Evolutionary conservation across 1,140 invertebrate species (phyloP), one percentile per base, ranked within the genome.

Genomic region (Ostrea edulis): DNA sequence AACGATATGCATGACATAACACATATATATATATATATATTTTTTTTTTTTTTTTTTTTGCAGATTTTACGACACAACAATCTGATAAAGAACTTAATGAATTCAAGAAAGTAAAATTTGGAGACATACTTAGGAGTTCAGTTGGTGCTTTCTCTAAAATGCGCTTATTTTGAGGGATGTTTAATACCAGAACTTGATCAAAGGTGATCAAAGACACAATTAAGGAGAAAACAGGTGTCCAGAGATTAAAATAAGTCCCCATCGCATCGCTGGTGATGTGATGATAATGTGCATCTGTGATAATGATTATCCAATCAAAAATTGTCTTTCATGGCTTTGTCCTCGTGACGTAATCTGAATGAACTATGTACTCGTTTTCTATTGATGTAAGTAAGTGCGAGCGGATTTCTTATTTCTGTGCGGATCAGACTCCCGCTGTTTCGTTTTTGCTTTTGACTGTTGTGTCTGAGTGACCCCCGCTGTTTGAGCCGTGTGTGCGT

Each of bases 241-340:
- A 9, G 25, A 29, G 68, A 35, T 17, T 7, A 17, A 62, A 62
- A 7, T 29, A 77, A 25, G 29, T 77, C 29, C 29, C 68, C 68
- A 29, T 25, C 68, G 22, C 68, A 77, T 77, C 68, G 29, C 2
- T 77, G 55, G n/a, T 77, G 25, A 77, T 77, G 68, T 25, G 68
- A 77, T 77, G 68, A 2, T 77, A 12, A 44, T 22, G 68, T 35
- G 68, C 68, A 77, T 77, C 68, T 77, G 68, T 77, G 68, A 77
- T 77, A 29, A 77, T 71, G 65, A 71, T 77, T 35, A 77, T 77
- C 68, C 68, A 77, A 77, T 77, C 68, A 77, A 77, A 71, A 29
- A 77, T 25, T 77, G 68, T 77, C 68, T 77, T 77, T 77, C 68
- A 77, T 77, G 12, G 8, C 12, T 29, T 14, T 77, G 68, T 29